Evolutionary conservation across 2,888 invertebrate species (phyloP), one percentile per base, ranked within the genome.

Genomic region (Sepiola atlantica): DNA sequence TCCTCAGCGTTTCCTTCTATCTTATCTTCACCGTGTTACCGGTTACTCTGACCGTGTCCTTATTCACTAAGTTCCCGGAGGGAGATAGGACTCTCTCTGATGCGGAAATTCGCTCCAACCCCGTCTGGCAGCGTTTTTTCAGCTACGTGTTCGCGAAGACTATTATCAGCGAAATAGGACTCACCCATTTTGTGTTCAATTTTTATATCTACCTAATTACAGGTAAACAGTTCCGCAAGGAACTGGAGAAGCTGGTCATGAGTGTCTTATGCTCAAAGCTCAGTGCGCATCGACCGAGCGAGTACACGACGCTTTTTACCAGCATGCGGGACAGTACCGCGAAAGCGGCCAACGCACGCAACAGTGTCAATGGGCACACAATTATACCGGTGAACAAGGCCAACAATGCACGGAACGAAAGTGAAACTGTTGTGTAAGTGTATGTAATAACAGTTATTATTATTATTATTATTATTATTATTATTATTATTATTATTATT

Each of bases 201-300:
- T 97, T 97, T 95, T 97, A 96, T 95, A 97, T 97, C 94, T 97
- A 97, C 94, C 94, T 97, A 21, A 95, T 96, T 90, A 97, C 97
- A 1, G 97, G 97, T 6, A 97, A 97, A 95, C 95, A 96, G 94
- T 97, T 97, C 94, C 95, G 97, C 28, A 96, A 96, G 55, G 97
- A 97, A 95, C 95, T 97, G 92, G 95, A 95, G 94, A 95, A 95
- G 61, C 94, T 97, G 77, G 94, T 96, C 28, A 94, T 95, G 93
- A 94, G 94, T 35, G 57, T 55, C 1, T 18, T 93, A n/a, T 93
- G 93, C 61, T 55, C 93, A 8, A 61, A 61, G 16, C 32, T 55
- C 55, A 93, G 57, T 35, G 35, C 61, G n/a, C 57, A 93, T 24
- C 35, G 93, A 24, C 93, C 55, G 35, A 93, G 93, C 4, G 93